Evolutionary conservation across 2,113 vertebrate species (phyloP), one percentile per base, ranked within the genome.

Genomic region (Kryptolebias marmoratus): DNA sequence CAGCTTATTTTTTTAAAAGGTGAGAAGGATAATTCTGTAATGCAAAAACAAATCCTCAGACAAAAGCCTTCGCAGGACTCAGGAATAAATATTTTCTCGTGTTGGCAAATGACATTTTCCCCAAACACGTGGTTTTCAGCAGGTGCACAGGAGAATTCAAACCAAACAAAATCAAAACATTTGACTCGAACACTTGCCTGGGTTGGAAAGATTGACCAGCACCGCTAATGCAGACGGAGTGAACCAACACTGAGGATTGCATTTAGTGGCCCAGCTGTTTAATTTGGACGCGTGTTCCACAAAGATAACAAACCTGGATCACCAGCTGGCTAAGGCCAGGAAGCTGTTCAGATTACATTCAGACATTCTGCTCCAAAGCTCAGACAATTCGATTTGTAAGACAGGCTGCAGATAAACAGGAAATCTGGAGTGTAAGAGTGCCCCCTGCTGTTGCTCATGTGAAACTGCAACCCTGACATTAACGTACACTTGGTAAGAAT

Each of bases 361-460:
- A 88, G 77, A 82, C 71, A 68, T 79, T 90, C 69, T 88, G 78
- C 65, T 82, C 56, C 53, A 79, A 87, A 71, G 81, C 68, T 58
- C 0, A 44, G 66, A 60, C 58, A n/a, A 31, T 83, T 54, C 61
- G 32, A 80, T 78, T 73, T 53, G 55, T 11, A 55, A 66, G 50
- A 15, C 64, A 32, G 61, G 57, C 69, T 64, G 54, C 30, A 61
- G 27, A 11, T 36, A 10, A 45, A 55, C n/a, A 77, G 42, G 11
- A 45, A 68, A 84, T 45, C 30, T 0, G 59, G 72, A 47, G 82
- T 61, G 7, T 5, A 73, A 85, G 76, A 88, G 88, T 81, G 82
- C 75, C n/a, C 86, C 80, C 90, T 88, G 77, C 71, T 85, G 89
- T 14, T 54, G 52, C 5, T 1, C 5, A 15, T 7, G 18, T 36